Percentiles rank a stretch among this genome's conserved stretches.
These are phyloP conservation scores for Enteromius argenteus DNA, from an alignment of 2,797 vertebrate genomes.

Conservation along the genomic window DNA sequence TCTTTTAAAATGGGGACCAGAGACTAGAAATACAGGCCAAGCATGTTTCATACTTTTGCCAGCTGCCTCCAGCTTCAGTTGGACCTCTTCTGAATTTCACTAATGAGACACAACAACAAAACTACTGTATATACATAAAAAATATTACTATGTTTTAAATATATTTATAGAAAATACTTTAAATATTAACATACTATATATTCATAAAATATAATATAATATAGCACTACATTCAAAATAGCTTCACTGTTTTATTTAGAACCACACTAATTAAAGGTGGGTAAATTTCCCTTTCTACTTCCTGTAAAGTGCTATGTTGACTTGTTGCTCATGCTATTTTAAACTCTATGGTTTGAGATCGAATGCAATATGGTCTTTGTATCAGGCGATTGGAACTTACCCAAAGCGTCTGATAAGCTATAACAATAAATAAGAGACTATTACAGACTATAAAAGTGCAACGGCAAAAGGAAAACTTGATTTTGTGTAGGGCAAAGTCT, in stretches of 20 bases:
- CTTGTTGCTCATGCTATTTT: neutral
- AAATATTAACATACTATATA: neutral
- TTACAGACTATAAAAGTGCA: neutral
- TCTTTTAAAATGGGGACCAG: neutral
- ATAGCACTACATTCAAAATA: neutral
- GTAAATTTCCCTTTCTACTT: neutral
- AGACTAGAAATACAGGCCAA: conserved; percentile 24
- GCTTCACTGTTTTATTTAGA: neutral
- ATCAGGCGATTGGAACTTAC: neutral
- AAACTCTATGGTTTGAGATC: neutral
- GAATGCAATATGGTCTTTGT: neutral
- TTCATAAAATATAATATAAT: neutral
- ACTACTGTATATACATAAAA: neutral
- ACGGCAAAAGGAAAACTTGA: neutral
- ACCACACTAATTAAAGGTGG: neutral
- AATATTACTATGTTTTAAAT: neutral
- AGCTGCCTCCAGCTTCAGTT: neutral
- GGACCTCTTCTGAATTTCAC: neutral
- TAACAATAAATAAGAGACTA: conserved; percentile 2
- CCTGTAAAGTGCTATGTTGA: neutral
- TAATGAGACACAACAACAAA: neutral
- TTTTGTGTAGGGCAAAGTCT: conserved; percentile 28
- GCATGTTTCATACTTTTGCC: neutral
- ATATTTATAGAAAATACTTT: neutral
- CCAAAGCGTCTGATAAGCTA: neutral